phyloP scores from a whole-genome alignment of 2,888 invertebrate genomes.

The Nebria brevicollis region DNA sequence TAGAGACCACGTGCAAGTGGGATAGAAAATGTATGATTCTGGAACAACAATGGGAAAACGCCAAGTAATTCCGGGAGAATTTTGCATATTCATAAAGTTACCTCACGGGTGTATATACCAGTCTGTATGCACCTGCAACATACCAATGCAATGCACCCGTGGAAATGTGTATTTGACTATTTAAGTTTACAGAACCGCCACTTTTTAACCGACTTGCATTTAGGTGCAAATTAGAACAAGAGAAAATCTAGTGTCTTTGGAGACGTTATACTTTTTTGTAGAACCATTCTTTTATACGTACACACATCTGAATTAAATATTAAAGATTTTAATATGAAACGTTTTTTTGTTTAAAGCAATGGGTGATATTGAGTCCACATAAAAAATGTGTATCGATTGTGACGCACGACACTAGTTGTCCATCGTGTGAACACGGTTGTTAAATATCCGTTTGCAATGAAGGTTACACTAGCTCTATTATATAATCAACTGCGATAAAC shows the following conservation, averaged over 20 bases:
- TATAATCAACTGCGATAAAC: neutral
- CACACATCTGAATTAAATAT: too few species aligned
- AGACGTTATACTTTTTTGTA: too few species aligned
- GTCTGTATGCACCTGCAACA: neutral
- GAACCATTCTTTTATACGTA: too few species aligned
- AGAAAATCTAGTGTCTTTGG: neutral
- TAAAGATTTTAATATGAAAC: too few species aligned
- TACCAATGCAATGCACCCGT: neutral
- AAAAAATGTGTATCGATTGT: neutral
- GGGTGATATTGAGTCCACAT: too few species aligned
- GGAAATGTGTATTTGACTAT: neutral
- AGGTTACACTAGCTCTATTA: neutral
- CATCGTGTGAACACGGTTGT: neutral
- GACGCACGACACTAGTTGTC: neutral
- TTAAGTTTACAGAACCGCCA: neutral
- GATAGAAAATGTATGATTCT: neutral
- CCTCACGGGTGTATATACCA: neutral
- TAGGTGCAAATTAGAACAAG: neutral
- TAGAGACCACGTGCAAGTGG: neutral
- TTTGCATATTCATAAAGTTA: neutral
- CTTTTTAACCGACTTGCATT: neutral
- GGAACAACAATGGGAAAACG: conserved; percentile 1
- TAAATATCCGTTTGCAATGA: neutral
- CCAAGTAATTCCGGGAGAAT: neutral
- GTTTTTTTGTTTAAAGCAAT: too few species aligned